These are phyloP conservation scores for Brevimyrus niger DNA, from an alignment of 2,113 vertebrate species.

Conservation along the genomic window DNA sequence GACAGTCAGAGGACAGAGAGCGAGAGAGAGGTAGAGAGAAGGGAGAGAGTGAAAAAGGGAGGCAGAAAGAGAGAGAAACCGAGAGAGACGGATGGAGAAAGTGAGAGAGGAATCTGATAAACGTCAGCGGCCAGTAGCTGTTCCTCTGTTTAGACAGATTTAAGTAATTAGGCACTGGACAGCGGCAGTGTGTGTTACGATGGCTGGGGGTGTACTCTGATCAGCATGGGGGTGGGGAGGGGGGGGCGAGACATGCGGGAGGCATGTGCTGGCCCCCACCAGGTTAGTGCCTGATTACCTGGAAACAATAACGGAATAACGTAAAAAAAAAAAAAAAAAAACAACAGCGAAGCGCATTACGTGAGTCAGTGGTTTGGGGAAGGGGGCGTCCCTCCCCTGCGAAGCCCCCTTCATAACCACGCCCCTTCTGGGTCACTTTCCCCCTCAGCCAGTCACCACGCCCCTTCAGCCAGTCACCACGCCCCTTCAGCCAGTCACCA, in stretches of 20 bases:
- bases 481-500: too few relatives aligned
- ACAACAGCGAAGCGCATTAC: not conserved
- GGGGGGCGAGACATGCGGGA: not conserved
- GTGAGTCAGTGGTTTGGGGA: not conserved
- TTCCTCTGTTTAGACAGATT: not conserved
- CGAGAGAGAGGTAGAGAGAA: too few relatives aligned
- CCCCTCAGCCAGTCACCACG: not conserved
- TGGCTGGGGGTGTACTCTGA: not conserved
- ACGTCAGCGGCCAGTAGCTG: not conserved
- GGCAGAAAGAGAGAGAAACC: not conserved
- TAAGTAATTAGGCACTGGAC: not conserved
- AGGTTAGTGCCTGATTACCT: not conserved
- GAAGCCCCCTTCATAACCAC: not conserved
- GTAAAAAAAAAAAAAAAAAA: not conserved
- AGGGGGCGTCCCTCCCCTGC: not conserved
- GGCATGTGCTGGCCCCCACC: not conserved
- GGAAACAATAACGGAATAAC: not conserved
- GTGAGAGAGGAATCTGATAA: not conserved
- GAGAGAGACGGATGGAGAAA: not conserved
- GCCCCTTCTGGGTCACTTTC: not conserved
- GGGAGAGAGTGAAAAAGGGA: too few relatives aligned
- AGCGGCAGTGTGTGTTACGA: not conserved
- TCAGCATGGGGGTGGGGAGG: not conserved
- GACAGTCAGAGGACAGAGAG: too few relatives aligned
- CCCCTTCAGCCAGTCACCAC: too few relatives aligned